Conservation (phyloP, 2,797 vertebrate genomes). For the Lophura swinhoii region DNA sequence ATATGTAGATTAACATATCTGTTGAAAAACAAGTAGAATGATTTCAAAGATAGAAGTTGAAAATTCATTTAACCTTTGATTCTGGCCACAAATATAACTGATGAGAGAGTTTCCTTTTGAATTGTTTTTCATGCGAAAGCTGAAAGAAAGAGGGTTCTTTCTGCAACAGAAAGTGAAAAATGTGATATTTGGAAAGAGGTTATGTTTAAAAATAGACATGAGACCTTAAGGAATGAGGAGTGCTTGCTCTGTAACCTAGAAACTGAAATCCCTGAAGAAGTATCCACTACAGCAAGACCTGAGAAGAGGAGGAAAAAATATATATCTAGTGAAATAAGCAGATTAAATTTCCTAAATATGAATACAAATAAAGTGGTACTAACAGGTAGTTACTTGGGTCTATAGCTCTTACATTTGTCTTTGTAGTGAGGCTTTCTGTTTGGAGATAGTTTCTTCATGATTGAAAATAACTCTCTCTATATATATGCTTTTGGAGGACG, state of each 20-base stretch:
- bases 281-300: not conserved
- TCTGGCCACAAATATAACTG: not conserved
- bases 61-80: not conserved
- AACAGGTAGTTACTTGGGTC: not conserved
- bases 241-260: slow-evolving; percentile 67
- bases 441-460: not conserved
- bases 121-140: slow-evolving; percentile 4
- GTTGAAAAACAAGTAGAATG: not conserved
- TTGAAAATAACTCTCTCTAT: not conserved
- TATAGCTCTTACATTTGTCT: not conserved
- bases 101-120: not conserved
- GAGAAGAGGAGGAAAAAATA: not conserved
- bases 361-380: not conserved
- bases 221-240: slow-evolving; percentile 56
- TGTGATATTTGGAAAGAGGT: slow-evolving; percentile 43
- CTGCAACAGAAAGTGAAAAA: slow-evolving; percentile 42
- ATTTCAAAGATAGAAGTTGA: not conserved
- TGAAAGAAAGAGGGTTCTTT: not conserved
- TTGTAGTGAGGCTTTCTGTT: not conserved
- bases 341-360: not conserved
- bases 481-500: not conserved
- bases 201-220: slow-evolving; percentile 65
- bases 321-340: not conserved
- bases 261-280: slow-evolving; percentile 63
- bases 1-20: not conserved